Percentiles rank a stretch among this genome's conserved stretches.
Evolutionary conservation across 2,888 invertebrate species (phyloP).

Genomic region (Synanthedon tipuliformis): DNA sequence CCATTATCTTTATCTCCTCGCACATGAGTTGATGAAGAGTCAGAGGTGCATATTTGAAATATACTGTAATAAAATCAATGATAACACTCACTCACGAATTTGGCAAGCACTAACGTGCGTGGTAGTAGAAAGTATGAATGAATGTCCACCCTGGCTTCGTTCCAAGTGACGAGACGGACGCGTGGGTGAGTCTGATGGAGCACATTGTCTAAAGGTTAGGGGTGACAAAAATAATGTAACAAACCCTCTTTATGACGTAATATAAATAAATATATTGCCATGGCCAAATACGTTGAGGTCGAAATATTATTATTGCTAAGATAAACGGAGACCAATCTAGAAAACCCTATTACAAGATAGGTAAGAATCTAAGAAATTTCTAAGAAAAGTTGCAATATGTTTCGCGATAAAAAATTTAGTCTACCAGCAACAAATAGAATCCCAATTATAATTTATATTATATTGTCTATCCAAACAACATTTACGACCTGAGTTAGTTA

Average conservation of each 20-base stretch:
- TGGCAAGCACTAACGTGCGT: not conserved
- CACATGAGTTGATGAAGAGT: no score
- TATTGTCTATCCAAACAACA: no score
- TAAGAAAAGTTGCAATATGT: no score
- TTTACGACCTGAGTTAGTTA: no score
- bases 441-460: no score
- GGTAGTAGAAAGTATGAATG: slow-evolving; percentile 14
- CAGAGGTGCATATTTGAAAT: no score
- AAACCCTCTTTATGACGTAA: slow-evolving; percentile 25
- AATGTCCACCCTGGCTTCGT: slow-evolving; percentile 21
- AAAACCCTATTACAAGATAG: no score
- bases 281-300: not conserved
- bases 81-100: not conserved
- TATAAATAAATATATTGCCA: slow-evolving; percentile 2
- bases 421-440: no score
- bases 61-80: no score
- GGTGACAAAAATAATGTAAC: slow-evolving; percentile 46
- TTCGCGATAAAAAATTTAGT: no score
- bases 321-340: not conserved
- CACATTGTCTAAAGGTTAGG: slow-evolving; percentile 44
- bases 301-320: not conserved
- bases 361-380: no score
- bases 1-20: no score
- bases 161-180: slow-evolving; percentile 31
- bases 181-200: slow-evolving; percentile 25